These are phyloP conservation scores for Apeltes quadracus DNA, from an alignment of 2,113 vertebrate genomes.

Conservation along the genomic window DNA sequence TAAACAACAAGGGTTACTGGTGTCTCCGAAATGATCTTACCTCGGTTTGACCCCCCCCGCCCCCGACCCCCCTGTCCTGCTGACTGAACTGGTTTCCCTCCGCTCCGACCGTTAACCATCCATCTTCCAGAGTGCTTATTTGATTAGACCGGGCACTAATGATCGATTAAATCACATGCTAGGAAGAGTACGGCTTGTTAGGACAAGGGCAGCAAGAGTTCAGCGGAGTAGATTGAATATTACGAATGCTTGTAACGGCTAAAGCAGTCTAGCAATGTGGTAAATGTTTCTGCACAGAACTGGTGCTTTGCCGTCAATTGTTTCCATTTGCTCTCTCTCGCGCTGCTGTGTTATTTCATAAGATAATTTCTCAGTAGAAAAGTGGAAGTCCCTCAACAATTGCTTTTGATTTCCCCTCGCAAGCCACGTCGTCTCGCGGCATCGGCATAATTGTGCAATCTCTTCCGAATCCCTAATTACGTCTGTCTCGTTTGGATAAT, in stretches of 20 bases:
- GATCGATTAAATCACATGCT: conserved; percentile 71
- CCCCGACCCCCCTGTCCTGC: conserved; percentile 50
- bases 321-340: conserved; percentile 16
- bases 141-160: conserved; percentile 75
- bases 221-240: conserved; percentile 55
- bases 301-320: conserved; percentile 45
- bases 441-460: conserved; percentile 72
- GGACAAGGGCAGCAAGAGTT: conserved; percentile 60
- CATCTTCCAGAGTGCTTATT: conserved; percentile 60
- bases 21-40: conserved; percentile 53
- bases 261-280: conserved; percentile 39
- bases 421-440: conserved; percentile 46
- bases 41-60: conserved; percentile 55
- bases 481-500: conserved; percentile 78
- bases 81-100: conserved; percentile 58
- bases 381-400: conserved; percentile 67
- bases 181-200: conserved; percentile 60
- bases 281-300: conserved; percentile 48
- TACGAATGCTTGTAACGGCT: conserved; percentile 52
- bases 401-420: conserved; percentile 70
- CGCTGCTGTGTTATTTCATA: conserved; percentile 31
- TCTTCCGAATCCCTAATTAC: conserved; percentile 76
- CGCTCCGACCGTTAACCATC: conserved; percentile 55
- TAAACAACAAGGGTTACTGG: conserved; percentile 46
- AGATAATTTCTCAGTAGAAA: conserved; percentile 64